Evolutionary conservation across 2,113 vertebrate genomes (phyloP).

Genomic region (Microtus richardsoni): DNA sequence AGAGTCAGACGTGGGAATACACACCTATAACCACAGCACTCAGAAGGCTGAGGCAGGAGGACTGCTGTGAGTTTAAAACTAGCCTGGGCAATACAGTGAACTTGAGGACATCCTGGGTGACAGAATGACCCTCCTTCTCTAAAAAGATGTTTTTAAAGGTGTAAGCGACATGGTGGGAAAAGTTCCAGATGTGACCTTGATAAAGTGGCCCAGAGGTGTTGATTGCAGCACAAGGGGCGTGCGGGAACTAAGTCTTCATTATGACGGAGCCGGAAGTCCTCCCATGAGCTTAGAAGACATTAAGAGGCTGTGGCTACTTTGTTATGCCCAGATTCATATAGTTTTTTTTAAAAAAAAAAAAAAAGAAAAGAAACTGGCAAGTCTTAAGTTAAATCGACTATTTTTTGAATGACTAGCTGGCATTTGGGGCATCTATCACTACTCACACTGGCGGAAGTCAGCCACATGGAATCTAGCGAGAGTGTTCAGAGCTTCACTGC

Average conservation of each 20-base stretch:
- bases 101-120: background rate
- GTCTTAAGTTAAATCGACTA: background rate
- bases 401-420: background rate
- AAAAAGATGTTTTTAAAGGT: background rate
- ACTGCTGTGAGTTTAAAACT: background rate
- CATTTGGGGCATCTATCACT: background rate
- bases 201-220: background rate
- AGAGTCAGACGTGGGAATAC: background rate
- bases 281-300: background rate
- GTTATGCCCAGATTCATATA: background rate
- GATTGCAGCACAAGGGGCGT: background rate
- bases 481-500: background rate
- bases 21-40: background rate
- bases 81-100: background rate
- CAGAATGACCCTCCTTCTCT: too few relatives aligned
- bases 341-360: background rate
- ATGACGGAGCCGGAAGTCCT: background rate
- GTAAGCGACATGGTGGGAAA: too few relatives aligned
- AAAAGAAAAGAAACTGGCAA: background rate
- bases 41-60: background rate
- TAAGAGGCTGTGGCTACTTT: background rate
- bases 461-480: background rate
- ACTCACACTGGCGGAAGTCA: background rate
- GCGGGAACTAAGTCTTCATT: background rate
- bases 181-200: background rate